Evolutionary conservation across 1,140 invertebrate genomes (phyloP), one percentile per base, ranked within the genome.

Genomic region (Drusus annulatus): DNA sequence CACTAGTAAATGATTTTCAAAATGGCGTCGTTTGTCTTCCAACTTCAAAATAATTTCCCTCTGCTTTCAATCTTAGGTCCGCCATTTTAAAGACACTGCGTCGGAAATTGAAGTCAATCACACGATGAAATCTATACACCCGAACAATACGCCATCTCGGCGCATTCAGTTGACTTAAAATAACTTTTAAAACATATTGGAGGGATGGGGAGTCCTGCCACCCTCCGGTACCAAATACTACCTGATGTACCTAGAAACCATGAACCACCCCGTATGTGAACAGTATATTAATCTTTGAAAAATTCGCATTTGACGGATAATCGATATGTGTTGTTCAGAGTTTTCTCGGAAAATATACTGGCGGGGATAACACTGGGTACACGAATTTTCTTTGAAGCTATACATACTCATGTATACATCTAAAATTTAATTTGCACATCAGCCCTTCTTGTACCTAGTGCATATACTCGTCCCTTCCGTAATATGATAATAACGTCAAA

Each of bases 251-350:
- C 36, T 13, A 45, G 36, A 10, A 8, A 45, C 36, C 56, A 21
- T 52, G n/a, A 25, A 21, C 71, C 16, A 28, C 28, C 71, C 78
- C 69, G 45, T 50, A 23, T 45, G 36, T 62, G 62, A 52, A 71
- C 19, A 71, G 60, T 79, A 25, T 79, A 79, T 79, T 75, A 76
- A 80, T 80, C 79, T 76, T 80, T 80, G 54, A 80, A 80, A 79
- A 36, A 65, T 71, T 54, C 71, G 17, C 36, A 8, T 51, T 75
- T 76, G 79, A 80, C 79, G 75, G 71, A 8, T 80, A 75, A 80
- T 80, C 79, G 31, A 80, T 80, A 68, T 3, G 63, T 74, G 51
- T 71, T 71, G 36, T 45, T 21, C 19, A 63, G 68, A 74, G 69
- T 56, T 60, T 79, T 78, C 56, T 76, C 23, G 45, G 62, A 16